Evolutionary conservation across 2,888 invertebrate genomes (phyloP).

Genomic region (Lasioglossum oenotherae): DNA sequence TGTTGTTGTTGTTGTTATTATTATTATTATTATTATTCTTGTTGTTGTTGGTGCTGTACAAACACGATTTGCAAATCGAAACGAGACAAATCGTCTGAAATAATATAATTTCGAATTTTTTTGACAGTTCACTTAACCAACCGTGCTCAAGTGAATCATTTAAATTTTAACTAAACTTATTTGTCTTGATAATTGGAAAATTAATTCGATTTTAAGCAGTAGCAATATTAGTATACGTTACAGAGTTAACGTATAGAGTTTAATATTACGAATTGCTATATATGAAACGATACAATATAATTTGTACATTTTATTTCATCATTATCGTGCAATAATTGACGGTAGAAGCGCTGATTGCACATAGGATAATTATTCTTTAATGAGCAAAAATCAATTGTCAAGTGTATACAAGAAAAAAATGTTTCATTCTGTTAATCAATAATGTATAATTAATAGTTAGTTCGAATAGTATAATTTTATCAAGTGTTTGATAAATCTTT

Average conservation of each 20-base stretch:
- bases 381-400: not conserved
- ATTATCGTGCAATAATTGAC: conserved; percentile 35
- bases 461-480: not conserved
- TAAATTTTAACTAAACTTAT: not conserved
- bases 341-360: conserved; percentile 14
- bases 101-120: not conserved
- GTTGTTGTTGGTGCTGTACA: conserved; percentile 12
- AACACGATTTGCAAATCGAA: not conserved
- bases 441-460: not conserved
- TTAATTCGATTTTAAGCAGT: not conserved
- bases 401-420: not conserved
- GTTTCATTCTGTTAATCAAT: not conserved
- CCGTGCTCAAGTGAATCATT: too few relatives aligned
- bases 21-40: not conserved
- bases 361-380: conserved; percentile 15
- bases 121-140: not conserved
- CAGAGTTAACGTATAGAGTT: not conserved
- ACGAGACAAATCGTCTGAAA: not conserved
- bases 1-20: not conserved
- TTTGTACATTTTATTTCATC: not conserved
- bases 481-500: not conserved
- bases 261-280: conserved; percentile 1
- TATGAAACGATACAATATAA: not conserved
- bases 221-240: not conserved
- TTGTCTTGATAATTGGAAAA: not conserved